A percentile compares a stretch with the other conserved stretches of the same genome.
Evolutionary conservation across 2,797 vertebrate genomes (phyloP).

Genomic region (Agapornis canus): DNA sequence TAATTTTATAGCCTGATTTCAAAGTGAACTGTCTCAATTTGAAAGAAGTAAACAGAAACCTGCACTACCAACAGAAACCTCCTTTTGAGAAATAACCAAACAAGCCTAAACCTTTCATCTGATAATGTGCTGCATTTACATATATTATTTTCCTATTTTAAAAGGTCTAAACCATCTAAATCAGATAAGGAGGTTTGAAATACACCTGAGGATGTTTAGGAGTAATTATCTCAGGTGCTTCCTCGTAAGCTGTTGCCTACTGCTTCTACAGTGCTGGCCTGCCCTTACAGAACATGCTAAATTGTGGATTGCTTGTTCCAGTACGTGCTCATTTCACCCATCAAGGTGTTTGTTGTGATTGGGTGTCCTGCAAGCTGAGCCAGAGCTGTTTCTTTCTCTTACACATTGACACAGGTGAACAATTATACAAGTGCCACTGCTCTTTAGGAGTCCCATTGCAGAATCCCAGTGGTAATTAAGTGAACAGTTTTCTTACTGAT

Average conservation of each 20-base stretch:
- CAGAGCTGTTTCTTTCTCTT: background rate
- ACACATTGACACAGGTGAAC: background rate
- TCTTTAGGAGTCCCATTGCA: background rate
- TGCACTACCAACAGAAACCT: background rate
- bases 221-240: conserved; percentile 22
- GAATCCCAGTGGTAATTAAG: background rate
- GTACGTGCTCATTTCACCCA: background rate
- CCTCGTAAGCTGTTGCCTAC: background rate
- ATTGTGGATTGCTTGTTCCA: background rate
- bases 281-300: background rate
- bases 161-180: background rate
- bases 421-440: background rate
- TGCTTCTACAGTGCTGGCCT: background rate
- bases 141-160: background rate
- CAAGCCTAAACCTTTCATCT: background rate
- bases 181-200: conserved; percentile 26
- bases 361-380: background rate
- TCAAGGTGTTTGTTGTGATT: background rate
- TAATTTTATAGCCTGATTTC: background rate
- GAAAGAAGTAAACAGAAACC: background rate
- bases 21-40: background rate
- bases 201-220: conserved; percentile 10
- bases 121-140: background rate
- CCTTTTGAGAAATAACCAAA: background rate
- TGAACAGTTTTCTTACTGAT: background rate